Conservation (phyloP, 2,113 vertebrate genomes). For the Hemiprocne comata region DNA sequence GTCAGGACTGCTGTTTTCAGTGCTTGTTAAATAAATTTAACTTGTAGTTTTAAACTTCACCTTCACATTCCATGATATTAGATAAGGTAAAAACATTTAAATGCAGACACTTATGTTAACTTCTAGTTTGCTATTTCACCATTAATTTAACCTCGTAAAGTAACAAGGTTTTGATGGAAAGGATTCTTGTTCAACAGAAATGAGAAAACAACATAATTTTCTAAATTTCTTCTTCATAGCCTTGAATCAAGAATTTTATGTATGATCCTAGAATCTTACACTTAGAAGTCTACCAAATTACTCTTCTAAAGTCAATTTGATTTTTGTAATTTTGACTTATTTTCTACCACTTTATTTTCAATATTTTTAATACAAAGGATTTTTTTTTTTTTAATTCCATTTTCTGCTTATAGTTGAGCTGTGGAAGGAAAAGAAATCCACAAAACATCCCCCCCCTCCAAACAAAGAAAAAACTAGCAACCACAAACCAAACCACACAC, state of each 20-base stretch:
- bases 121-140: neutral
- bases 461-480: neutral
- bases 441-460: too few species aligned
- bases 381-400: neutral
- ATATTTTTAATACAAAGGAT: neutral
- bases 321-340: neutral
- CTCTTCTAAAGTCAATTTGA: neutral
- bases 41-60: neutral
- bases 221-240: neutral
- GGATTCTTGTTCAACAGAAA: neutral
- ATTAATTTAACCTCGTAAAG: neutral
- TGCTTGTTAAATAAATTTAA: neutral
- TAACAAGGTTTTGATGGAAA: neutral
- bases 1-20: neutral
- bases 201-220: neutral
- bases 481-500: too few species aligned
- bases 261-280: neutral
- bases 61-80: neutral
- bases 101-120: neutral
- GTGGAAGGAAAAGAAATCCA: accelerated
- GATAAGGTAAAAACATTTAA: neutral
- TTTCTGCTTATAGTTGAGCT: neutral
- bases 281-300: neutral
- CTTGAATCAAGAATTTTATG: neutral
- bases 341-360: neutral